phyloP scores from a whole-genome alignment of 2,113 vertebrate genomes.

The Serinus canaria region DNA sequence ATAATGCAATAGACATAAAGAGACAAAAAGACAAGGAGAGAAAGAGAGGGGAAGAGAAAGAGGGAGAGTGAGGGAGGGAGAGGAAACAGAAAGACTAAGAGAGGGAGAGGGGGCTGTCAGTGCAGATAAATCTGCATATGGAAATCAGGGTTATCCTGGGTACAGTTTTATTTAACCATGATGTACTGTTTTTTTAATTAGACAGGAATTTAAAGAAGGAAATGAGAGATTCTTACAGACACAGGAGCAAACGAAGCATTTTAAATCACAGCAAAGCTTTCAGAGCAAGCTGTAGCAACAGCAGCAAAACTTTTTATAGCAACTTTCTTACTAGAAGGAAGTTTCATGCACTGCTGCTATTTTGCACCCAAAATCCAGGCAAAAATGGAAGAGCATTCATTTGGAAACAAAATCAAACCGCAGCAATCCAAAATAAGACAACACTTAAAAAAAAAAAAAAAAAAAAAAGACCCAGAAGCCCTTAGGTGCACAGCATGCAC shows the following conservation, averaged over 20 bases:
- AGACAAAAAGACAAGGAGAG: slow-evolving; percentile 63
- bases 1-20: slow-evolving; percentile 80
- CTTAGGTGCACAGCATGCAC: no score
- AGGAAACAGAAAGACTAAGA: slow-evolving; percentile 60
- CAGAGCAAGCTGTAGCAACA: slow-evolving; percentile 22
- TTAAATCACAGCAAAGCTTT: slow-evolving; percentile 10
- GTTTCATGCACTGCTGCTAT: background rate
- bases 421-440: background rate
- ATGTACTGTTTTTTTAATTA: slow-evolving; percentile 82
- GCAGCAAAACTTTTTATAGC: slow-evolving; percentile 54
- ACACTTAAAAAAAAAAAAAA: background rate
- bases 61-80: slow-evolving; percentile 64
- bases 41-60: slow-evolving; percentile 73
- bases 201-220: slow-evolving; percentile 72
- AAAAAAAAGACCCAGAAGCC: background rate
- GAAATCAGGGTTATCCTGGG: slow-evolving; percentile 91
- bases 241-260: slow-evolving; percentile 15
- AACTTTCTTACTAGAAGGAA: slow-evolving; percentile 36
- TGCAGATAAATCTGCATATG: slow-evolving; percentile 97
- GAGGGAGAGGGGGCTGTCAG: slow-evolving; percentile 80
- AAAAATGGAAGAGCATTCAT: background rate
- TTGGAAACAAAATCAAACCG: background rate
- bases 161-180: slow-evolving; percentile 86
- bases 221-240: slow-evolving; percentile 59
- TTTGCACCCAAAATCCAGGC: background rate